Percentiles rank a stretch among this genome's conserved stretches.
phyloP scores from a whole-genome alignment of 2,888 invertebrate species.

The Ceramica pisi region DNA sequence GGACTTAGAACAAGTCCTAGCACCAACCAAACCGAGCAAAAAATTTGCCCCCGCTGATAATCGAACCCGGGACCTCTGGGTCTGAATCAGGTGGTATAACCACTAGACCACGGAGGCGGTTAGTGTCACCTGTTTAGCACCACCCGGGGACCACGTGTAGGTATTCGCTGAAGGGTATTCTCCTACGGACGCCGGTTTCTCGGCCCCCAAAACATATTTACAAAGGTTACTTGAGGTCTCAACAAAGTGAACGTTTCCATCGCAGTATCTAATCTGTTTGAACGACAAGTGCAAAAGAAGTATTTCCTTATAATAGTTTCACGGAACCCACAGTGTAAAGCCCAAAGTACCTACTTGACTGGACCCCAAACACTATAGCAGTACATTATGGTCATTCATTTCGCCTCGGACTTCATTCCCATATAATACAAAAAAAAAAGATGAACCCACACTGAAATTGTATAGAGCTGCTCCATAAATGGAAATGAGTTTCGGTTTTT shows the following conservation, averaged over 20 bases:
- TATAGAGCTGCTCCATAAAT: constrained; percentile 50
- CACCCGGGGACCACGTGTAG: too few relatives aligned
- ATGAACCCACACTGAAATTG: constrained; percentile 50
- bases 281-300: background rate
- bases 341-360: constrained; percentile 12
- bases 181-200: too few relatives aligned
- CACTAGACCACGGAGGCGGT: too few relatives aligned
- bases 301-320: background rate
- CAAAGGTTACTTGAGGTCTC: too few relatives aligned
- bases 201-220: too few relatives aligned
- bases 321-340: constrained; percentile 44
- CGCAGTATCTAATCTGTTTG: background rate
- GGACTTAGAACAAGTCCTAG: too few relatives aligned
- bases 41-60: too few relatives aligned
- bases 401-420: constrained; percentile 53
- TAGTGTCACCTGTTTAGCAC: too few relatives aligned
- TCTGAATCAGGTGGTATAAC: too few relatives aligned
- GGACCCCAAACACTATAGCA: constrained; percentile 38
- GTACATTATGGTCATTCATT: constrained; percentile 65
- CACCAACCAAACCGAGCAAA: too few relatives aligned
- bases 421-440: constrained; percentile 64
- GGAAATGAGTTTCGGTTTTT: constrained; percentile 58
- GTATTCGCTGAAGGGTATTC: too few relatives aligned
- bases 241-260: background rate
- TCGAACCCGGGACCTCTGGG: too few relatives aligned